phyloP scores from a whole-genome alignment of 2,113 vertebrate genomes.

The Saccopteryx leptura region DNA sequence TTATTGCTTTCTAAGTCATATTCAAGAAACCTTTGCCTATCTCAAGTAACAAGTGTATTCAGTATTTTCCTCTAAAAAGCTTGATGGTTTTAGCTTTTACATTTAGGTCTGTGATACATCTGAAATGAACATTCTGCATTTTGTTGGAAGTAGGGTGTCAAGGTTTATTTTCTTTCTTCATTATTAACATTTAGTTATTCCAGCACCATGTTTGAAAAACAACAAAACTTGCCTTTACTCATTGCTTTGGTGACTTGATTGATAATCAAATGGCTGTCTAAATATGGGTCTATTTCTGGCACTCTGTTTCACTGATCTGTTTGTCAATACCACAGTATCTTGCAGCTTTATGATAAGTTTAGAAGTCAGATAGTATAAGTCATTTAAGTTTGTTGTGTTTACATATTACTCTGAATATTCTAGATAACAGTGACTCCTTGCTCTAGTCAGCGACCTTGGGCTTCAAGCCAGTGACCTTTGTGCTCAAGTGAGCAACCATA shows the following conservation, averaged over 20 bases:
- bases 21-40: background rate
- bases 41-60: background rate
- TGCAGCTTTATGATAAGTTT: background rate
- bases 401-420: background rate
- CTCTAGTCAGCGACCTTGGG: no score
- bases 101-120: background rate
- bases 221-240: background rate
- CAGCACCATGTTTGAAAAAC: background rate
- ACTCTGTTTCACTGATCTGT: background rate
- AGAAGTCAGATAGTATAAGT: background rate
- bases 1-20: background rate
- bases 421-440: background rate
- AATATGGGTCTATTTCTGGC: background rate
- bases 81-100: background rate
- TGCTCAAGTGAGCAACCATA: no score
- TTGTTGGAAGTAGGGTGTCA: background rate
- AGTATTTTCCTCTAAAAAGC: slow-evolving; percentile 7
- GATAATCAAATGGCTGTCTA: background rate
- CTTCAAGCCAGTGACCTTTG: no score
- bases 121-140: background rate
- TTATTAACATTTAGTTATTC: slow-evolving; percentile 2
- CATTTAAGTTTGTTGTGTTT: background rate
- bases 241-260: background rate
- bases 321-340: background rate
- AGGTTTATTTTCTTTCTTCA: slow-evolving; percentile 4